Conservation (phyloP, 2,888 invertebrate genomes). For the Drosophila falleni region DNA sequence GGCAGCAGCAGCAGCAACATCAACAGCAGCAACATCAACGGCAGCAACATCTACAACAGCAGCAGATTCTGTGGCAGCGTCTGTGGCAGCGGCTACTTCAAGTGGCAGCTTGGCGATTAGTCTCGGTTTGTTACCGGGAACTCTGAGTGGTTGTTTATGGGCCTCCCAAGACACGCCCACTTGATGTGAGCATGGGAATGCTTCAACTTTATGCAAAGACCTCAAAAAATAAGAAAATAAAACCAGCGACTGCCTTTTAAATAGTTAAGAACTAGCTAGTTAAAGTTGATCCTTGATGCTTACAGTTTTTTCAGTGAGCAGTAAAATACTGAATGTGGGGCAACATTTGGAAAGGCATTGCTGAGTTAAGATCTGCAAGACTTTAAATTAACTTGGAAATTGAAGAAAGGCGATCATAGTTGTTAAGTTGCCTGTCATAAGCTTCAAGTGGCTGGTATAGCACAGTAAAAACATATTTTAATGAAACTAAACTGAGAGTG, state of each 20-base stretch:
- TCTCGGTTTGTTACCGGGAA: conserved; percentile 76
- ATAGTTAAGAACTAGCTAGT: conserved; percentile 16
- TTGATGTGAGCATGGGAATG: conserved; percentile 54
- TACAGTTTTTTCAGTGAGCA: background rate
- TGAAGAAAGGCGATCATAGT: background rate
- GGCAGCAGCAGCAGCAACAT: conserved; percentile 52
- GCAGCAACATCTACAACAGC: conserved; percentile 33
- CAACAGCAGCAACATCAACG: conserved; percentile 35
- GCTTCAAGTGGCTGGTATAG: background rate
- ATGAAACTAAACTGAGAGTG: too few species aligned
- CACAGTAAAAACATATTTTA: too few species aligned
- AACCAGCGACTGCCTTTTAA: conserved; percentile 17
- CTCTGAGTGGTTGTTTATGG: conserved; percentile 72
- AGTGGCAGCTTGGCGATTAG: conserved; percentile 73
- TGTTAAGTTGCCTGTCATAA: background rate
- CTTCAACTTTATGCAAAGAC: conserved; percentile 40
- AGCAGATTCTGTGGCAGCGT: conserved; percentile 13
- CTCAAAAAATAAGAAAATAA: background rate
- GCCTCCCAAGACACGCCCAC: conserved; percentile 71
- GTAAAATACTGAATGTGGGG: conserved; percentile 6
- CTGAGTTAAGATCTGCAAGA: background rate
- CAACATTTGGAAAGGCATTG: background rate
- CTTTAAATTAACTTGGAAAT: background rate
- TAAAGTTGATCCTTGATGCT: conserved; percentile 7
- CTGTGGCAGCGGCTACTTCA: conserved; percentile 64